These are phyloP conservation scores for Helicoverpa zea DNA, from an alignment of 1,140 invertebrate species.

Conservation along the genomic window DNA sequence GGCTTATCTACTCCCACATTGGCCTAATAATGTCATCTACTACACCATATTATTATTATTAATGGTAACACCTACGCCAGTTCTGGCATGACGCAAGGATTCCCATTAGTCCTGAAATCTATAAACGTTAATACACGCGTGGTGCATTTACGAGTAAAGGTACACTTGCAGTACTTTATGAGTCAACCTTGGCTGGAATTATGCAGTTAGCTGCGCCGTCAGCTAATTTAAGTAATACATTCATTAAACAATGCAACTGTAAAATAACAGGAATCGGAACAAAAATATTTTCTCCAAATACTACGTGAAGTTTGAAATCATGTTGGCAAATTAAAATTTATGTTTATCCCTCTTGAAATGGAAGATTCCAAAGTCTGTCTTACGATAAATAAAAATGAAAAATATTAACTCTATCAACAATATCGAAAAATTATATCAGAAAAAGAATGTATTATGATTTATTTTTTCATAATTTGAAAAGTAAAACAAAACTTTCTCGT, in stretches of 20 bases:
- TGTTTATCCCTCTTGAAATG: no score
- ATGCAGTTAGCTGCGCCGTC: slow-evolving; percentile 13
- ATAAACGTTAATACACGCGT: background rate
- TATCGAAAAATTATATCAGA: no score
- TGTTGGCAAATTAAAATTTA: no score
- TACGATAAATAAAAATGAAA: no score
- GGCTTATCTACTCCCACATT: slow-evolving; percentile 25
- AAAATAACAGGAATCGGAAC: background rate
- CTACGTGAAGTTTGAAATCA: no score
- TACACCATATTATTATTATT: slow-evolving; percentile 18
- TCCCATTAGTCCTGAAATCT: slow-evolving; percentile 12
- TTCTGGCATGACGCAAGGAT: slow-evolving; percentile 5
- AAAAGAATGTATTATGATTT: no score
- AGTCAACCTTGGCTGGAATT: slow-evolving; percentile 9
- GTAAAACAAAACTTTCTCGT: no score
- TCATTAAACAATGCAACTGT: slow-evolving; percentile 2
- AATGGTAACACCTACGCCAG: slow-evolving; percentile 33
- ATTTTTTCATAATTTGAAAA: no score
- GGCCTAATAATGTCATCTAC: slow-evolving; percentile 37
- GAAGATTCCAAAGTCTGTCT: no score
- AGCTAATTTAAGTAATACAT: background rate
- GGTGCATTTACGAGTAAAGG: slow-evolving; percentile 3
- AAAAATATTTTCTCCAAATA: no score
- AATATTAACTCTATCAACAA: no score
- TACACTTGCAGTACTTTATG: background rate